phyloP scores from a whole-genome alignment of 53 echinoderm and acorn worm species.

The Apostichopus leukothele region DNA sequence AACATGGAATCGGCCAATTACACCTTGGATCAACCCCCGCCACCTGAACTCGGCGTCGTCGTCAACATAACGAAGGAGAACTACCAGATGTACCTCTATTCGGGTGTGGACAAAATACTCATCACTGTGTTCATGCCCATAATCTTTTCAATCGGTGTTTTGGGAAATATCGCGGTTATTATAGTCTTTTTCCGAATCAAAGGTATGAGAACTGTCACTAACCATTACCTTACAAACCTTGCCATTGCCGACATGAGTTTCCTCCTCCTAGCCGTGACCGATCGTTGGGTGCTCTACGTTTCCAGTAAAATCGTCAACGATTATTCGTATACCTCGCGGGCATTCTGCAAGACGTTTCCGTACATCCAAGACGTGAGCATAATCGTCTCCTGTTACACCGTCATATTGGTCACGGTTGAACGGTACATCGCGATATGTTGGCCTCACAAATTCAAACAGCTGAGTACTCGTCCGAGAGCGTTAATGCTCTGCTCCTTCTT shows the following conservation, averaged over 20 bases:
- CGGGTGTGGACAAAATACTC: constrained; percentile 65
- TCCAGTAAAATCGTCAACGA: constrained; percentile 72
- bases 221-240: constrained; percentile 56
- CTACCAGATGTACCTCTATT: constrained; percentile 69
- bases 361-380: constrained; percentile 34
- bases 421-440: constrained; percentile 90
- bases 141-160: constrained; percentile 87
- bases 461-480: constrained; percentile 85
- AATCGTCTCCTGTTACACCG: constrained; percentile 81
- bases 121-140: constrained; percentile 91
- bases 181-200: constrained; percentile 75
- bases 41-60: no score
- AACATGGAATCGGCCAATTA: no score
- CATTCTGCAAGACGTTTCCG: constrained; percentile 53
- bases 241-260: constrained; percentile 56
- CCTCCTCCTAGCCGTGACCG: constrained; percentile 77
- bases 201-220: constrained; percentile 59
- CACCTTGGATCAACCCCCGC: no score
- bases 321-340: constrained; percentile 52
- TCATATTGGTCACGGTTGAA: constrained; percentile 92
- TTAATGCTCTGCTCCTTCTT: constrained; percentile 71
- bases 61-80: constrained; percentile 51
- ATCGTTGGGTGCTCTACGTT: constrained; percentile 88
- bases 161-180: constrained; percentile 86
- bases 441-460: constrained; percentile 89